Evolutionary conservation across 2,888 invertebrate species (phyloP).

Genomic region (Gibbula magus): DNA sequence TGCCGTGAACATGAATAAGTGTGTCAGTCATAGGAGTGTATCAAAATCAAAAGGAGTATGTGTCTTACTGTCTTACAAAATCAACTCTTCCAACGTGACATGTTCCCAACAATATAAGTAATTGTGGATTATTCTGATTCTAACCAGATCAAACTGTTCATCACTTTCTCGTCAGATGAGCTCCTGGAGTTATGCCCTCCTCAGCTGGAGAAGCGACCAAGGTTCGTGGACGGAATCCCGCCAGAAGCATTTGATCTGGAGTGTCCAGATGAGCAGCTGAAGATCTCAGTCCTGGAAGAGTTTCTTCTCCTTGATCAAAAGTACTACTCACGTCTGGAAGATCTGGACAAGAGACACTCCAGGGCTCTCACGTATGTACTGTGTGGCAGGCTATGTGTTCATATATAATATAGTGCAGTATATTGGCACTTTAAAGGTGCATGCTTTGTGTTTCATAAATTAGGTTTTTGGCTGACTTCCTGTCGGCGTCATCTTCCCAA

Average conservation of each 20-base stretch:
- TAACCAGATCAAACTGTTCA: too few relatives aligned
- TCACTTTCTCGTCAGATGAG: conserved; percentile 26
- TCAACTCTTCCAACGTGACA: too few relatives aligned
- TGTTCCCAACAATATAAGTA: too few relatives aligned
- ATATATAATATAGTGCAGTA: neutral
- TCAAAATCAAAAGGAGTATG: too few relatives aligned
- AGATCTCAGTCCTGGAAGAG: conserved; percentile 69
- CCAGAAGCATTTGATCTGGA: conserved; percentile 71
- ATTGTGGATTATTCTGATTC: too few relatives aligned
- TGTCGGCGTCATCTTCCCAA: too few relatives aligned
- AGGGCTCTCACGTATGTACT: conserved; percentile 60
- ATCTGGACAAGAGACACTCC: conserved; percentile 63
- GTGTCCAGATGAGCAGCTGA: conserved; percentile 69
- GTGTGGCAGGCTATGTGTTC: neutral
- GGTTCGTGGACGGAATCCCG: conserved; percentile 67
- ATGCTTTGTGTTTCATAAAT: too few relatives aligned
- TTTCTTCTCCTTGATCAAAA: conserved; percentile 72
- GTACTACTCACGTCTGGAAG: conserved; percentile 63
- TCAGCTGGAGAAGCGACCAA: conserved; percentile 45
- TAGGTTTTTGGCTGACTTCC: too few relatives aligned
- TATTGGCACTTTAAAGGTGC: too few relatives aligned
- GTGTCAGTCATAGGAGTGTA: too few relatives aligned
- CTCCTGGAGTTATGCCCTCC: conserved; percentile 45
- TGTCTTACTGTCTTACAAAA: too few relatives aligned
- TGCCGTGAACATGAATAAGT: too few relatives aligned